These are phyloP conservation scores for Eleutherodactylus coqui DNA, from an alignment of 2,797 vertebrate genomes.

Conservation along the genomic window DNA sequence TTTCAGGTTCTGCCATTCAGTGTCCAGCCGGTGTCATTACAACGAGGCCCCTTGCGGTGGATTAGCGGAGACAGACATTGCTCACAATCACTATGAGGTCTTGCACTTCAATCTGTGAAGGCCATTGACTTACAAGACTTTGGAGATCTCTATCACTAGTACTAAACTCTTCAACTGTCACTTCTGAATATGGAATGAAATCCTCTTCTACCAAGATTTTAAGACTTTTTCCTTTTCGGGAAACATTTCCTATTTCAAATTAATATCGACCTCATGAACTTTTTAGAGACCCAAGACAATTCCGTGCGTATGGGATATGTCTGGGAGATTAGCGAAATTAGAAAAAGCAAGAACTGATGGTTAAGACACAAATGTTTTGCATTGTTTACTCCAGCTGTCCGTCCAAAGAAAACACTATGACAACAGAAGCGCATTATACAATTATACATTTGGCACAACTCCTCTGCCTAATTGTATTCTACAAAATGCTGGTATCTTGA, in stretches of 20 bases:
- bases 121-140: background rate
- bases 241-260: background rate
- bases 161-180: background rate
- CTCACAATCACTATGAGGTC: background rate
- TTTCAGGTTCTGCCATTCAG: too few relatives aligned
- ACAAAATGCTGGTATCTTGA: background rate
- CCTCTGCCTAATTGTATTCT: conserved; percentile 5
- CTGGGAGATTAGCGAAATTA: conserved; percentile 27
- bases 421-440: background rate
- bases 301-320: conserved; percentile 5
- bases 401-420: conserved; percentile 9
- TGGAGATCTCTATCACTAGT: background rate
- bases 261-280: background rate
- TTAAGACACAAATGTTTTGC: conserved; percentile 27
- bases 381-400: conserved; percentile 37
- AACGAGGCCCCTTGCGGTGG: background rate
- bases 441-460: conserved; percentile 12
- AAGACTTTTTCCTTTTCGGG: background rate
- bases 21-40: too few relatives aligned
- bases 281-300: background rate
- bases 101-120: background rate
- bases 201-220: background rate
- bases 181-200: background rate
- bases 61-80: background rate
- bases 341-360: conserved; percentile 1